Percentiles rank a stretch among this genome's conserved stretches.
Evolutionary conservation across 2,888 invertebrate genomes (phyloP).

Genomic region (Chrysomela aeneicollis): DNA sequence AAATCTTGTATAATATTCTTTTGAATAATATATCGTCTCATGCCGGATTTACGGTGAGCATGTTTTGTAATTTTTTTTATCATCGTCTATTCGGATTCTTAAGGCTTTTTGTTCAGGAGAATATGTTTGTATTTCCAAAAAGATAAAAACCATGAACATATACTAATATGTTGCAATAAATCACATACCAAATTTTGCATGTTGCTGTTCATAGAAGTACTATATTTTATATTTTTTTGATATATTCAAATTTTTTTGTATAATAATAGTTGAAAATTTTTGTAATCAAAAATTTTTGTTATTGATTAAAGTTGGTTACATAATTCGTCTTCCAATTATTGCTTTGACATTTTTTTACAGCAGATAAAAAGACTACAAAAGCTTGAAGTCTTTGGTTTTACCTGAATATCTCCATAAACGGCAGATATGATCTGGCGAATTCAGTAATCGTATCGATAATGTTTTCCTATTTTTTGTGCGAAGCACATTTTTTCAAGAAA

Average conservation of each 20-base stretch:
- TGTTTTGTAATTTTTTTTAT: constrained; percentile 4
- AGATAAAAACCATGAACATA: not conserved
- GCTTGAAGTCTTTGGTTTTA: no score
- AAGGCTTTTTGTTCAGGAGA: not conserved
- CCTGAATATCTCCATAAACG: no score
- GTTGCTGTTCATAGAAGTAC: constrained; percentile 39
- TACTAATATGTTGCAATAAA: constrained; percentile 31
- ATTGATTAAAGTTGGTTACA: constrained; percentile 51
- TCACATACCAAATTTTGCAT: constrained; percentile 42
- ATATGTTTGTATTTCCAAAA: not conserved
- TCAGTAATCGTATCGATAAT: no score
- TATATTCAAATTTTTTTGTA: constrained; percentile 49
- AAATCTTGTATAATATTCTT: not conserved
- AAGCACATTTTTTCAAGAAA: no score
- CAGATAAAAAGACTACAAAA: no score
- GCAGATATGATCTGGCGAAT: no score
- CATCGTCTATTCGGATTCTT: not conserved
- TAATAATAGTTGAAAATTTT: constrained; percentile 47
- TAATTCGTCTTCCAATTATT: constrained; percentile 14
- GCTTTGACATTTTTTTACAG: no score
- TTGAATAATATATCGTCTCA: not conserved
- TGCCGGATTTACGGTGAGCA: not conserved
- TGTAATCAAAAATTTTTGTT: constrained; percentile 55
- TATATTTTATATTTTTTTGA: constrained; percentile 46
- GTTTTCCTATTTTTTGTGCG: no score